Conservation (phyloP, 92 coral and sea anemone genomes). For the Diadumene lineata region DNA sequence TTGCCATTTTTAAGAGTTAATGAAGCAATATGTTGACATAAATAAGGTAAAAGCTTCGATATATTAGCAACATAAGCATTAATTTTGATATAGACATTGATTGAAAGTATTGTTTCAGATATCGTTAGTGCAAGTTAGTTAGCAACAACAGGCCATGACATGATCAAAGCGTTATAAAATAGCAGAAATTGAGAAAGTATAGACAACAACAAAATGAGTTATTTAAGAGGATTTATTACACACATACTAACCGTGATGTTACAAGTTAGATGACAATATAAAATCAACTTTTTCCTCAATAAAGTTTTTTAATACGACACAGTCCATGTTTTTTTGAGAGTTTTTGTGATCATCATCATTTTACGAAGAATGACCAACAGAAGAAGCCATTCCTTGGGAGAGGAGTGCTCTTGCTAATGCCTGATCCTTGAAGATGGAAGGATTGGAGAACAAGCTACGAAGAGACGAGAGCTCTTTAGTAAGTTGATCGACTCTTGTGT, state of each 20-base stretch:
- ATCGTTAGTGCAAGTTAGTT: background rate
- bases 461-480: constrained; percentile 95
- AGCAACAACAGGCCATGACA: background rate
- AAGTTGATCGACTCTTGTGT: constrained; percentile 77
- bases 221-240: constrained; percentile 40
- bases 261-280: constrained; percentile 30
- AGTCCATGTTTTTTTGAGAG: constrained; percentile 52
- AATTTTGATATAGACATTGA: too few relatives aligned
- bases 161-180: background rate
- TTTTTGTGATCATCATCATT: constrained; percentile 26
- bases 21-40: too few relatives aligned
- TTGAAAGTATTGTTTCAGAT: too few relatives aligned
- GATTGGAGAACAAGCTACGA: constrained; percentile 77
- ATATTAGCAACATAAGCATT: too few relatives aligned
- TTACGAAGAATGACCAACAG: constrained; percentile 17
- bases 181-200: background rate
- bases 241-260: constrained; percentile 31
- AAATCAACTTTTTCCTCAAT: constrained; percentile 39
- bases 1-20: background rate
- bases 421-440: constrained; percentile 92
- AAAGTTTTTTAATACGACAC: background rate
- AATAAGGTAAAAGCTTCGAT: too few relatives aligned
- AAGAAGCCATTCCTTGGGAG: constrained; percentile 68
- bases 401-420: constrained; percentile 78
- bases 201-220: background rate